Percentiles rank a stretch among this genome's conserved stretches.
Conservation (phyloP, 2,888 invertebrate species). For the Papilio gigon region DNA sequence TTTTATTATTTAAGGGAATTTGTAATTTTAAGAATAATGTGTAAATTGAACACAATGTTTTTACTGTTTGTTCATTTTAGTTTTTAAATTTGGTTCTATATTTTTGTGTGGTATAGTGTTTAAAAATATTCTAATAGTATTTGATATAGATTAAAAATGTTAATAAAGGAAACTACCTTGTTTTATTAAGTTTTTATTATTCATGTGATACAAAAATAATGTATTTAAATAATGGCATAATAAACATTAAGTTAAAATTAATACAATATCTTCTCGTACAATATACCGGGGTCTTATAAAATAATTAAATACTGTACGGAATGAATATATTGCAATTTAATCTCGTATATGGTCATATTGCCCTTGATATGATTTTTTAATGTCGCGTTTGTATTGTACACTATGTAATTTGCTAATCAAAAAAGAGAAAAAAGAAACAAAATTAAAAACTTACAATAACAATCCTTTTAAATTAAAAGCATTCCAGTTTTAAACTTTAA, state of each 20-base stretch:
- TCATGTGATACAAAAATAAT: conserved; percentile 10
- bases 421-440: neutral
- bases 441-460: neutral
- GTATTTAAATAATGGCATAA: neutral
- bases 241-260: neutral
- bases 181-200: conserved; percentile 1
- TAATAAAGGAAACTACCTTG: neutral
- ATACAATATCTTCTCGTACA: neutral
- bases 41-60: neutral
- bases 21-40: neutral
- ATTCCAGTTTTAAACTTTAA: neutral
- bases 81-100: neutral
- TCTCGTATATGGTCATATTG: too few relatives aligned
- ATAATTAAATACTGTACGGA: neutral
- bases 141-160: neutral
- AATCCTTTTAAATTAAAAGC: neutral
- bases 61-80: neutral
- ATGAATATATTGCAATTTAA: neutral
- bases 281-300: neutral
- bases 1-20: conserved; percentile 3
- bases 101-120: neutral
- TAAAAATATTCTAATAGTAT: neutral
- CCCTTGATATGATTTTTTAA: too few relatives aligned
- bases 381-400: too few relatives aligned
- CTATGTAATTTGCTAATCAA: neutral